A percentile compares a stretch with the other conserved stretches of the same genome.
These are phyloP conservation scores for Nycteola revayana DNA, from an alignment of 2,888 invertebrate species.

Conservation along the genomic window DNA sequence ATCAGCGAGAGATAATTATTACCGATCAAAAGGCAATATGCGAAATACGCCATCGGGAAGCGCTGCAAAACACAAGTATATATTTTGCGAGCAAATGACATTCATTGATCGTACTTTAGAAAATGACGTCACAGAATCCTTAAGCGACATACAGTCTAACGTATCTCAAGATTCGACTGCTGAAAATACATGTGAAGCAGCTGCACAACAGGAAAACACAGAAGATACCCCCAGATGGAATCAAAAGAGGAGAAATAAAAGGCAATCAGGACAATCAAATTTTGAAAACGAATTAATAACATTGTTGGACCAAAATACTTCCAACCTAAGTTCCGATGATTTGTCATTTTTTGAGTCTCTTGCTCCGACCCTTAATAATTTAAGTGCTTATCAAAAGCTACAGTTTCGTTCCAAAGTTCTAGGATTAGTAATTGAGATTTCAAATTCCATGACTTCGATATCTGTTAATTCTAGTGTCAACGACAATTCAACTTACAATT, in stretches of 20 bases:
- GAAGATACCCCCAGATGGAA: background rate
- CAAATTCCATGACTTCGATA: background rate
- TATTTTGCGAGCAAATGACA: slow-evolving; percentile 9
- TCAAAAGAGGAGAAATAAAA: background rate
- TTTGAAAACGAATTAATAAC: slow-evolving; percentile 8
- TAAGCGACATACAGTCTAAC: slow-evolving; percentile 2
- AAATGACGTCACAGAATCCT: slow-evolving; percentile 9
- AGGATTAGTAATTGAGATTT: background rate
- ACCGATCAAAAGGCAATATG: slow-evolving; percentile 9
- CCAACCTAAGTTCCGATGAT: slow-evolving; percentile 10
- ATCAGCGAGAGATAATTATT: slow-evolving; percentile 12
- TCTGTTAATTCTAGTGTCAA: background rate
- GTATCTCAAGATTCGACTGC: background rate
- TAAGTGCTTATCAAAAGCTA: slow-evolving; percentile 6
- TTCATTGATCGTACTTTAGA: slow-evolving; percentile 10
- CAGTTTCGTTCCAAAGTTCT: slow-evolving; percentile 5
- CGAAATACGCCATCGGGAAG: slow-evolving; percentile 11
- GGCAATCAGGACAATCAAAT: slow-evolving; percentile 2
- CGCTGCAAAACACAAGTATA: slow-evolving; percentile 11
- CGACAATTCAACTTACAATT: slow-evolving; percentile 13
- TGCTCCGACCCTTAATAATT: slow-evolving; percentile 6
- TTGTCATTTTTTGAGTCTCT: slow-evolving; percentile 13
- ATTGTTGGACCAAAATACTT: slow-evolving; percentile 5
- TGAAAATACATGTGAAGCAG: background rate
- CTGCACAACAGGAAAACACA: background rate